These are phyloP conservation scores for Dryobates pubescens DNA, from an alignment of 2,797 vertebrate genomes.

Conservation along the genomic window DNA sequence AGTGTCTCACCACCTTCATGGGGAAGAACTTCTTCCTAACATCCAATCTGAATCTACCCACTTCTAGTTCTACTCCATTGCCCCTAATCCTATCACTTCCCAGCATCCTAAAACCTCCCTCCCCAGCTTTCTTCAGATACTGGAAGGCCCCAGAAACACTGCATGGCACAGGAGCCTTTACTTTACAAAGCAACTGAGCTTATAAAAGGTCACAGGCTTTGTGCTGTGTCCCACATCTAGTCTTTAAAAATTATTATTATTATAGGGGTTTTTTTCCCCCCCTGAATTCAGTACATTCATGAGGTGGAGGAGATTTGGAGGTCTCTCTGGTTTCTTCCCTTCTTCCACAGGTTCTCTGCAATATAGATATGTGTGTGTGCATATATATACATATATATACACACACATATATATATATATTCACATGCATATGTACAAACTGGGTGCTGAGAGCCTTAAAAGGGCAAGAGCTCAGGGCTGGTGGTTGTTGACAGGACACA, in stretches of 20 bases:
- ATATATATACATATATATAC: fast-evolving
- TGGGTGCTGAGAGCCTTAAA: not conserved
- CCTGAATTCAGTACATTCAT: not conserved
- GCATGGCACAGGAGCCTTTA: not conserved
- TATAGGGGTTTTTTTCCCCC: not conserved
- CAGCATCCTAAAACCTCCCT: no score
- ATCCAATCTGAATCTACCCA: no score
- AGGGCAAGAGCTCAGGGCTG: not conserved
- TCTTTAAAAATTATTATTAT: not conserved
- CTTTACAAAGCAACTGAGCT: not conserved
- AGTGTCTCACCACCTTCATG: no score
- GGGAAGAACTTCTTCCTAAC: no score
- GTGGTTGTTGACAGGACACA: not conserved
- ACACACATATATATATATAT: fast-evolving
- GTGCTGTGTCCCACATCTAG: not conserved
- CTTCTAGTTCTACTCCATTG: no score
- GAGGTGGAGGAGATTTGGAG: not conserved
- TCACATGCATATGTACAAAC: not conserved
- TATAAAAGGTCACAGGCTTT: not conserved
- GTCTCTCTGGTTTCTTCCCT: not conserved
- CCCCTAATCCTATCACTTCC: no score
- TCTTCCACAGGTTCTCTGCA: not conserved
- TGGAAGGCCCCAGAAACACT: not conserved
- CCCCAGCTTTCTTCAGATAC: no score
- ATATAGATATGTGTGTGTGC: no score